These are phyloP conservation scores for Euproctis similis DNA, from an alignment of 2,888 invertebrate species.

Conservation along the genomic window DNA sequence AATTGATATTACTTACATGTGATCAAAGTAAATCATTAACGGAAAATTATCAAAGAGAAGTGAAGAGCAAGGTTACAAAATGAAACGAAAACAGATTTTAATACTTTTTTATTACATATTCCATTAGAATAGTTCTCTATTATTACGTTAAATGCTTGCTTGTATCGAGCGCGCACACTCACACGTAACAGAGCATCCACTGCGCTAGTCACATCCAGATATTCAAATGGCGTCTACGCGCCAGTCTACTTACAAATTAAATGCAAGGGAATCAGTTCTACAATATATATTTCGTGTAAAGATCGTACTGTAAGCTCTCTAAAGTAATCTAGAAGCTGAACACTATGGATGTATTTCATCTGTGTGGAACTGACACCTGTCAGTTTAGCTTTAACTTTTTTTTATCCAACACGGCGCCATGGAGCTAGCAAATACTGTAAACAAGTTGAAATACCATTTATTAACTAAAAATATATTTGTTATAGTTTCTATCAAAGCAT, in stretches of 20 bases:
- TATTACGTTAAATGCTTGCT: conserved; percentile 48
- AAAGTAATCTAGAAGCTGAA: conserved; percentile 57
- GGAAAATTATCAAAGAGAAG: too few species aligned
- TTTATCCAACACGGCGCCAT: too few species aligned
- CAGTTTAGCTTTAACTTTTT: too few species aligned
- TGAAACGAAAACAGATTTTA: conserved; percentile 32
- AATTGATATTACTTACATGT: too few species aligned
- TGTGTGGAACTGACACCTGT: conserved; percentile 17
- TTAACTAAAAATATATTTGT: too few species aligned
- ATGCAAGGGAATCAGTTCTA: conserved; percentile 61
- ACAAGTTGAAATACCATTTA: too few species aligned
- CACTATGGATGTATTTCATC: conserved; percentile 42
- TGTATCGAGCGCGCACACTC: conserved; percentile 18
- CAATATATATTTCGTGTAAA: conserved; percentile 49
- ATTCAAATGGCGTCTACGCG: conserved; percentile 47
- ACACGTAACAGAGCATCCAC: conserved; percentile 25
- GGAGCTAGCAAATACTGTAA: too few species aligned
- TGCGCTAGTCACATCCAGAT: conserved; percentile 33
- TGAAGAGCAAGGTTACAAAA: conserved; percentile 2
- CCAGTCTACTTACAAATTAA: conserved; percentile 63
- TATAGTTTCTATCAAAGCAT: too few species aligned
- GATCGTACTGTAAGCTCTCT: conserved; percentile 46
- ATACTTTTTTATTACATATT: conserved; percentile 72
- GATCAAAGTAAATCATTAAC: too few species aligned
- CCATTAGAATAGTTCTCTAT: conserved; percentile 74